Evolutionary conservation across 2,797 vertebrate genomes (phyloP).

Genomic region (Tragopan temminckii): DNA sequence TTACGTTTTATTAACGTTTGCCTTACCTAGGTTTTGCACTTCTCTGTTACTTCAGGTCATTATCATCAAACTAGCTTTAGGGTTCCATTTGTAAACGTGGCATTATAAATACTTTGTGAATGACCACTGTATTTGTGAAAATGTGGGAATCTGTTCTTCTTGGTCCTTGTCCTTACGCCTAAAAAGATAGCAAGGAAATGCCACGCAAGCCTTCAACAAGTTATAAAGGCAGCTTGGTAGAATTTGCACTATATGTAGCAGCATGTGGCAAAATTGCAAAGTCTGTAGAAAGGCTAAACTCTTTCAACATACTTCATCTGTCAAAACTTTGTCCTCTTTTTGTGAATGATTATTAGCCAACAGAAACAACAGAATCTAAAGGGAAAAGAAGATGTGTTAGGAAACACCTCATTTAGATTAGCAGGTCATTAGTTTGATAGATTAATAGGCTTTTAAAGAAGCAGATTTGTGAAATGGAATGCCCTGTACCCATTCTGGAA

Average conservation of each 20-base stretch:
- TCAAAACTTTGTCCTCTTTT: neutral
- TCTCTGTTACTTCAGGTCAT: neutral
- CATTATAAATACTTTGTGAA: neutral
- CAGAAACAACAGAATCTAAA: neutral
- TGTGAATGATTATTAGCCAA: neutral
- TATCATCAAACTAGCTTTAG: neutral
- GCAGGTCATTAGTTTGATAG: neutral
- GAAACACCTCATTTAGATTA: neutral
- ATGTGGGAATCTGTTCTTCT: neutral
- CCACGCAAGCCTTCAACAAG: neutral
- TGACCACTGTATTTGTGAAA: neutral
- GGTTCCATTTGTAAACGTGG: neutral
- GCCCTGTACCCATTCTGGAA: neutral
- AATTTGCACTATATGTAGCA: neutral
- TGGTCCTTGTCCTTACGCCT: neutral
- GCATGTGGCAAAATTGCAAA: neutral
- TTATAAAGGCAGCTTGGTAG: neutral
- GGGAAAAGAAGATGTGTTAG: neutral
- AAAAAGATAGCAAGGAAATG: neutral
- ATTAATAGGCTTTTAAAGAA: neutral
- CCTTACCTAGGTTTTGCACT: neutral
- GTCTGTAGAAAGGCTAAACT: neutral
- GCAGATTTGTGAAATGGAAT: neutral
- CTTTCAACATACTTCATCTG: rapidly evolving
- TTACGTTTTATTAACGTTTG: neutral